A percentile compares a stretch with the other conserved stretches of the same genome.
Conservation (phyloP, 2,113 vertebrate species). For the Aramus guarauna region DNA sequence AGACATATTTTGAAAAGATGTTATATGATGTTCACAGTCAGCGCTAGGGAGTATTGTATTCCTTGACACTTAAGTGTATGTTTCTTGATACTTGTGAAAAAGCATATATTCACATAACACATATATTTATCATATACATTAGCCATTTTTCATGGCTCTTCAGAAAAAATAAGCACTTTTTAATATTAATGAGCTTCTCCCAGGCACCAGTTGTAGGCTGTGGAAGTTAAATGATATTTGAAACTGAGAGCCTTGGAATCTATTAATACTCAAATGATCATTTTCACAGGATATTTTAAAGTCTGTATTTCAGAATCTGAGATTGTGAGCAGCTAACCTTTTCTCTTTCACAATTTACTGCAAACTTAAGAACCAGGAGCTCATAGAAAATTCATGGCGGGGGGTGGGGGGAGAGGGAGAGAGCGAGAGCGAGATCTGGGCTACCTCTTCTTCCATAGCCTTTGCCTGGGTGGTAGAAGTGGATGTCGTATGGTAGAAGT, state of each 20-base stretch:
- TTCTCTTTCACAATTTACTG: background rate
- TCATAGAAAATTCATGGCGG: background rate
- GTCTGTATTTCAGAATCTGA: background rate
- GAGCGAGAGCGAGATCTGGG: background rate
- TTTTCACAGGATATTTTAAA: background rate
- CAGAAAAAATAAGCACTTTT: background rate
- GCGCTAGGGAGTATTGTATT: background rate
- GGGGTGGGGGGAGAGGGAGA: rapidly evolving
- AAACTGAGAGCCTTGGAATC: background rate
- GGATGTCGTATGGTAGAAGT: background rate
- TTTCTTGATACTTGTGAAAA: background rate
- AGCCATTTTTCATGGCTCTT: background rate
- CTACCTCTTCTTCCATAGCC: background rate
- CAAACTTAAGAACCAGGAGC: background rate
- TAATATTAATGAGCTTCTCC: background rate
- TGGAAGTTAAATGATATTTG: background rate
- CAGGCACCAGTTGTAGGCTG: background rate
- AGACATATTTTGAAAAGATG: background rate
- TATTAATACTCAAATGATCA: background rate
- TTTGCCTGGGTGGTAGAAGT: background rate
- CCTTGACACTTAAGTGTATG: background rate
- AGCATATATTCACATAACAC: background rate
- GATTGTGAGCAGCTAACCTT: background rate
- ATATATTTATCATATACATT: background rate
- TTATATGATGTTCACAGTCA: background rate